phyloP scores from a whole-genome alignment of 2,888 invertebrate species.

The Xanthorhoe designata region DNA sequence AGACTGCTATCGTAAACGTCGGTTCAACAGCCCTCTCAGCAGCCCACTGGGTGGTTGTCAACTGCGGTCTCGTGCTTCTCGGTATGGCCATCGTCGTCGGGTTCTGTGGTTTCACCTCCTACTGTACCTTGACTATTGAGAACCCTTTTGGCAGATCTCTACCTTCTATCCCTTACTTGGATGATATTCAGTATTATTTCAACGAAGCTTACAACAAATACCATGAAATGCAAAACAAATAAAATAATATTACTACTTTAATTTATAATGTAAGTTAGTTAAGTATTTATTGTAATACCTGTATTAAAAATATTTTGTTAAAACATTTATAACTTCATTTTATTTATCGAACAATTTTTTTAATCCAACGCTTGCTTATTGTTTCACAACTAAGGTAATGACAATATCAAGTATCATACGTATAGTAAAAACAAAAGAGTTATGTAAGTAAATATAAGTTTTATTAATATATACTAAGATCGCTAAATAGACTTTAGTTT shows the following conservation, averaged over 20 bases:
- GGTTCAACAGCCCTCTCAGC: conserved; percentile 50
- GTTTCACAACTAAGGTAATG: too few species aligned
- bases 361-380: too few species aligned
- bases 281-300: conserved; percentile 2
- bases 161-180: conserved; percentile 62
- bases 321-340: not conserved
- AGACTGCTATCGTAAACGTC: conserved; percentile 47
- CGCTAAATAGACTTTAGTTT: not conserved
- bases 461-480: conserved; percentile 10
- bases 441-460: not conserved
- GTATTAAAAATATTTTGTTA: not conserved
- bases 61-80: conserved; percentile 49
- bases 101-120: conserved; percentile 83
- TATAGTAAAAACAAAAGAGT: not conserved
- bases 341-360: too few species aligned
- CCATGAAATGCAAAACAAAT: conserved; percentile 41
- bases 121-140: conserved; percentile 80
- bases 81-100: conserved; percentile 75
- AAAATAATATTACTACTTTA: not conserved
- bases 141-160: conserved; percentile 64
- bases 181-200: conserved; percentile 49
- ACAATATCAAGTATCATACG: too few species aligned
- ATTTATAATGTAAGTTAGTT: not conserved
- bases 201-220: conserved; percentile 49
- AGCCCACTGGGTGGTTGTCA: conserved; percentile 67